Percentiles rank a stretch among this genome's conserved stretches.
Evolutionary conservation across 2,797 vertebrate species (phyloP).

Genomic region (Benthosema pterotum): DNA sequence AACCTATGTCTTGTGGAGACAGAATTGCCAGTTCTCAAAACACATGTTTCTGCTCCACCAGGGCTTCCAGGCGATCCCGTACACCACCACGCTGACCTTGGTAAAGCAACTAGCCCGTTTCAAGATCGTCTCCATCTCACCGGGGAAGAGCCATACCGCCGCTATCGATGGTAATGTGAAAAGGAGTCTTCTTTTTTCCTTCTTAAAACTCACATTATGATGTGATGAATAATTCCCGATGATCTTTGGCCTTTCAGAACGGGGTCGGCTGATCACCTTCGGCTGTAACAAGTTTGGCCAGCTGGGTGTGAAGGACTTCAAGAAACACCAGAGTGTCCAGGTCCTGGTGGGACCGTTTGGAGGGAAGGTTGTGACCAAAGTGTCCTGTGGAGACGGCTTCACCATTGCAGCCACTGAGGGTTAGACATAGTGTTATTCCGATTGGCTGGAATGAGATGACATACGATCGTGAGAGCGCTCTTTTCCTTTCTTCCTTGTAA

Average conservation of each 20-base stretch:
- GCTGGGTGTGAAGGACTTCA: constrained; percentile 95
- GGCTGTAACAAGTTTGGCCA: constrained; percentile 98
- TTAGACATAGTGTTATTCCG: constrained; percentile 61
- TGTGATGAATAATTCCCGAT: neutral
- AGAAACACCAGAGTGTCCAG: constrained; percentile 93
- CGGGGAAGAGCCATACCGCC: constrained; percentile 95
- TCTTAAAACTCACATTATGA: neutral
- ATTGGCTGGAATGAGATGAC: no score
- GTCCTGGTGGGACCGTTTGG: constrained; percentile 92
- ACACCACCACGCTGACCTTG: constrained; percentile 91
- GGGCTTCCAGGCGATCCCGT: constrained; percentile 91
- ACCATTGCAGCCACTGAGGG: constrained; percentile 96
- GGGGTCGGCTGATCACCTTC: constrained; percentile 93
- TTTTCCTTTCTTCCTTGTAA: no score
- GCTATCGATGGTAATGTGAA: constrained; percentile 89
- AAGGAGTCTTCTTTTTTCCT: neutral
- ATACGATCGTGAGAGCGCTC: no score
- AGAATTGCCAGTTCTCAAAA: neutral
- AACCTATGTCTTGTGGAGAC: neutral
- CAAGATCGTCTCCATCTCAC: constrained; percentile 89
- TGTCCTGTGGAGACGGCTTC: constrained; percentile 97
- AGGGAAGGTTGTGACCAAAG: constrained; percentile 92
- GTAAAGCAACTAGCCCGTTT: constrained; percentile 94
- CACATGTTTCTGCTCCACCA: constrained; percentile 53
- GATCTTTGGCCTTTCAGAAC: constrained; percentile 74